Evolutionary conservation across 2,113 vertebrate species (phyloP).

Genomic region (Ia io): DNA sequence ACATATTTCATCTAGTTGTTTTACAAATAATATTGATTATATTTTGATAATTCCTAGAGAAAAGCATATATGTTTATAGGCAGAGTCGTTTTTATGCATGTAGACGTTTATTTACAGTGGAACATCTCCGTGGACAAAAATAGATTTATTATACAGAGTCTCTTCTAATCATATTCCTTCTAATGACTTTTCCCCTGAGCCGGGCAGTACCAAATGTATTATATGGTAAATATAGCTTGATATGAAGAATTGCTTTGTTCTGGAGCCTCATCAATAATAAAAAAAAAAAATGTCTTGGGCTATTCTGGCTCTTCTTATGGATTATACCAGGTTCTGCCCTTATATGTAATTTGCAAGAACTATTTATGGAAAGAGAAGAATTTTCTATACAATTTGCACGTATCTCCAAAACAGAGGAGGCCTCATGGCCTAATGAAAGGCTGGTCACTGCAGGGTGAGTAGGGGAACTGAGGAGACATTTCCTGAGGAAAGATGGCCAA

Average conservation of each 20-base stretch:
- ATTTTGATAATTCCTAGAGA: background rate
- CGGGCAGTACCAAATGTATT: background rate
- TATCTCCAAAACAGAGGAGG: background rate
- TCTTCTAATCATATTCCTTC: slow-evolving; percentile 7
- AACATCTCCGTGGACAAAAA: background rate
- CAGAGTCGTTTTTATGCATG: background rate
- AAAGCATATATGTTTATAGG: background rate
- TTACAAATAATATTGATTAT: background rate
- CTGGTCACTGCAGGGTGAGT: background rate
- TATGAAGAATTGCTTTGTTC: background rate
- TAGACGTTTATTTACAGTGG: background rate
- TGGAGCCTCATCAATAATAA: background rate
- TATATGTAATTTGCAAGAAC: background rate
- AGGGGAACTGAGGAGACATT: background rate
- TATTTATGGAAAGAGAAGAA: background rate
- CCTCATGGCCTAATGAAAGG: background rate
- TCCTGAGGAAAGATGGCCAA: background rate
- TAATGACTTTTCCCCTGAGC: background rate
- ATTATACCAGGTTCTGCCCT: background rate
- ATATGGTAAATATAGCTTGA: background rate
- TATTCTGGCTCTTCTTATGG: background rate
- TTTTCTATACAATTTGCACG: background rate
- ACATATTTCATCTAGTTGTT: background rate
- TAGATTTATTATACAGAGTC: background rate
- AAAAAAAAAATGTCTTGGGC: slow-evolving; percentile 10